phyloP scores from a whole-genome alignment of 2,797 vertebrate genomes.

The Petrocephalus sullivani region DNA sequence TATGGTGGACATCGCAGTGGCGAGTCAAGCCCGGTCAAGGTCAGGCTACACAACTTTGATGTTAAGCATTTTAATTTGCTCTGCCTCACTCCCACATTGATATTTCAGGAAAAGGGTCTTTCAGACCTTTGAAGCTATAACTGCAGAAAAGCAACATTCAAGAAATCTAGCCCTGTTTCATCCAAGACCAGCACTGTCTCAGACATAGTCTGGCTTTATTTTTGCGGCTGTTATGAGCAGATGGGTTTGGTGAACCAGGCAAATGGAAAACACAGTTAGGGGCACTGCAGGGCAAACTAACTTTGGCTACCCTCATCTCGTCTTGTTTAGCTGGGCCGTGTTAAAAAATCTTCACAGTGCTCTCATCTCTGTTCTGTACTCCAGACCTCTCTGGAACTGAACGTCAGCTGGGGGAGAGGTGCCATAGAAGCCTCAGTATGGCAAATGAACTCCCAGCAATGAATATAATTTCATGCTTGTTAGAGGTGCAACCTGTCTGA shows the following conservation, averaged over 20 bases:
- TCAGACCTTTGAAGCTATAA: background rate
- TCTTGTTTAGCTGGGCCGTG: background rate
- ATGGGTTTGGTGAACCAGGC: background rate
- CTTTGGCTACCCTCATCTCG: background rate
- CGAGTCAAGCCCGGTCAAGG: background rate
- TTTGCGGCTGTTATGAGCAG: background rate
- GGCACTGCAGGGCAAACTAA: background rate
- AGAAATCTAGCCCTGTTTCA: background rate
- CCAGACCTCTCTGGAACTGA: background rate
- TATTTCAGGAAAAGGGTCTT: background rate
- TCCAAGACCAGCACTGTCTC: background rate
- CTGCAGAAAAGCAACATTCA: background rate
- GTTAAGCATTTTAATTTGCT: background rate
- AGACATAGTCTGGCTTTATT: background rate
- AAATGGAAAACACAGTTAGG: background rate
- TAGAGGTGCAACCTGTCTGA: conserved; percentile 7
- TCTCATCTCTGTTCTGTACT: background rate
- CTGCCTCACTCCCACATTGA: background rate
- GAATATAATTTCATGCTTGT: conserved; percentile 24
- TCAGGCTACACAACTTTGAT: background rate
- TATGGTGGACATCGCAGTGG: background rate
- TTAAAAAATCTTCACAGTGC: background rate
- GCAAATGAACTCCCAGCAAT: conserved; percentile 18
- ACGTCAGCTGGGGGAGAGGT: background rate
- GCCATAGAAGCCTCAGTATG: background rate